Evolutionary conservation across 2,113 vertebrate genomes (phyloP), one percentile per base, ranked within the genome.

Genomic region (Sceloporus undulatus): DNA sequence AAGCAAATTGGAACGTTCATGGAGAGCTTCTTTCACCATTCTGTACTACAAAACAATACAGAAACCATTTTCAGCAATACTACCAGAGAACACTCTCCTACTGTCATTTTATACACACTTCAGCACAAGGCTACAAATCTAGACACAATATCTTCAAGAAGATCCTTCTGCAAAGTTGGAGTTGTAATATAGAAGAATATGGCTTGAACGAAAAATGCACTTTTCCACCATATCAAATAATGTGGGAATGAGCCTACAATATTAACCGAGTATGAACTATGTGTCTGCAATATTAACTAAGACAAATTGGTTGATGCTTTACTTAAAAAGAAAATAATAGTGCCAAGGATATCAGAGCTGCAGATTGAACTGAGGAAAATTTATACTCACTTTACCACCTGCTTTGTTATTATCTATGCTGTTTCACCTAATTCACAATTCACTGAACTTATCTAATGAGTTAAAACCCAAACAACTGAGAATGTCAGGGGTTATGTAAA

Each of bases 21-120:
- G 97, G 19, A 99, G 98, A 0, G 99, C 98, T 92, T 99, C 99
- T 94, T 98, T 99, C 87, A 99, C 99, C 97, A 99, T 98, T 97
- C 95, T 98, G 96, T 98, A 99, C 98, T 99, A 95, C 38, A 91
- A 54, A 82, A 52, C 5, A 82, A 62, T 73, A 84, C n/a, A 73
- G 21, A 86, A 86, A 29, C 25, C 18, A n/a, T 59, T 76, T 3
- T 75, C n/a, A 68, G 10, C 56, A 11, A 74, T 48, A 38, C 4
- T 79, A 18, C 40, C 27, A 27, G 21, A 16, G 18, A 79, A 54
- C 21, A 68, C 23, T 23, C 56, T 59, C 3, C 85, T 52, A 54
- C 14, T 13, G 9, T 23, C n/a, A 68, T 70, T 38, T 79, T 68
- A 40, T 70, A 9, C 38, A 29, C 9, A 66, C 9, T 7, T 70